Evolutionary conservation across 2,888 invertebrate genomes (phyloP), one percentile per base, ranked within the genome.

Genomic region (Bellardia pandia): DNA sequence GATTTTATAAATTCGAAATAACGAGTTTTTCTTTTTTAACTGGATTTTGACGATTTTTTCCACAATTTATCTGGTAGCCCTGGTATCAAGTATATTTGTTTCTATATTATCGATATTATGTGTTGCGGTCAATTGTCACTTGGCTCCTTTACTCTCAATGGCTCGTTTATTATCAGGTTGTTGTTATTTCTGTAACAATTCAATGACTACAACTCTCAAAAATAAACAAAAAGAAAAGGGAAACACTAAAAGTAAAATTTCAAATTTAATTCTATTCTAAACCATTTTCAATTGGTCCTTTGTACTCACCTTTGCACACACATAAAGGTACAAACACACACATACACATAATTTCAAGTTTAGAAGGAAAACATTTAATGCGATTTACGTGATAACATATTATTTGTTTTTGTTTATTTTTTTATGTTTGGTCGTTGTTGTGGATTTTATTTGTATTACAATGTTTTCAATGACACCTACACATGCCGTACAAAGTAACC

Each of bases 381-480:
- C 84, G 84, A 84, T 80, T 86, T 86, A 86, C 86, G 86, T 86
- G 86, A 80, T 80, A 74, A 86, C 82, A 84, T 81, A 80, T 80
- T 66, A 84, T 72, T 62, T 77, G 76, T 37, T 71, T 83, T 79
- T 78, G 56, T 53, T 64, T 42, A 23, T 23, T 62, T 40, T 64
- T n/a, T 8, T 60, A 16, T 33, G 14, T 45, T n/a, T 0, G 1
- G 2, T 69, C n/a, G 13, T 58, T 69, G n/a, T 51, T 79, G 23
- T 53, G 16, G 23, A 60, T 40, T 62, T 33, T 56, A 71, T 64
- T 56, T 75, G 16, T 37, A 51, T 53, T 51, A 11, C n/a, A 68
- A 60, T 71, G 58, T 76, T 72, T 76, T 66, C 58, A 71, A 48
- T 58, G 80, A 78, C 72, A 77, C 66, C 72, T 60, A 68, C 81